Conservation (phyloP, 2,888 invertebrate genomes). For the Phyllotreta cruciferae region DNA sequence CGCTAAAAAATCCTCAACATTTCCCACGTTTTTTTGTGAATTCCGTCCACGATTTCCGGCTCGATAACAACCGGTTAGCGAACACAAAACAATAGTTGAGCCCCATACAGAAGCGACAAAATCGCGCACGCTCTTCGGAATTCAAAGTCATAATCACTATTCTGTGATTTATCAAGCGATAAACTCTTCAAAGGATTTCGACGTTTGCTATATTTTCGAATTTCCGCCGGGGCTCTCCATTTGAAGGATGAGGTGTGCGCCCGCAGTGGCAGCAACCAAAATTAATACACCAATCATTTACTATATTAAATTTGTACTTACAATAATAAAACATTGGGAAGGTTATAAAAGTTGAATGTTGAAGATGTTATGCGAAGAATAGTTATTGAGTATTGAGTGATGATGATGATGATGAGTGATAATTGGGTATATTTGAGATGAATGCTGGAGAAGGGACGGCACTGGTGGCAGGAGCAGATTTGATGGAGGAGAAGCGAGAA, state of each 20-base stretch:
- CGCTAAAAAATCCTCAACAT: not conserved
- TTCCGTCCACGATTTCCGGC: not conserved
- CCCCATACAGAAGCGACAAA: not conserved
- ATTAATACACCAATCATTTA: too few relatives aligned
- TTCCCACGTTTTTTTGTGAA: not conserved
- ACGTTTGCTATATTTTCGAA: slow-evolving; percentile 3
- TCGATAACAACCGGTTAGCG: not conserved
- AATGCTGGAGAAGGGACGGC: not conserved
- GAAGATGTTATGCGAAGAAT: too few relatives aligned
- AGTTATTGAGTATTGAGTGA: too few relatives aligned
- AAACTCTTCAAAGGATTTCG: slow-evolving; percentile 7
- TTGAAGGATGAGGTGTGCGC: not conserved
- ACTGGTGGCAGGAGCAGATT: not conserved
- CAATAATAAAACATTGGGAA: too few relatives aligned
- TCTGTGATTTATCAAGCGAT: slow-evolving; percentile 12
- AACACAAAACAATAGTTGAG: slow-evolving; percentile 3
- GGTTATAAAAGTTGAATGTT: too few relatives aligned
- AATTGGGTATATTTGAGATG: too few relatives aligned
- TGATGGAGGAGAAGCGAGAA: slow-evolving; percentile 6
- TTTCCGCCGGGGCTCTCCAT: slow-evolving; percentile 3
- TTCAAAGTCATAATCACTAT: not conserved
- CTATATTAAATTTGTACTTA: too few relatives aligned
- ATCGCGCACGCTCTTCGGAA: not conserved
- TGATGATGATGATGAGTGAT: too few relatives aligned
- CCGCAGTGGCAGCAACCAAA: not conserved